These are phyloP conservation scores for Cranoglanis bouderius DNA, from an alignment of 2,113 vertebrate species.

Conservation along the genomic window DNA sequence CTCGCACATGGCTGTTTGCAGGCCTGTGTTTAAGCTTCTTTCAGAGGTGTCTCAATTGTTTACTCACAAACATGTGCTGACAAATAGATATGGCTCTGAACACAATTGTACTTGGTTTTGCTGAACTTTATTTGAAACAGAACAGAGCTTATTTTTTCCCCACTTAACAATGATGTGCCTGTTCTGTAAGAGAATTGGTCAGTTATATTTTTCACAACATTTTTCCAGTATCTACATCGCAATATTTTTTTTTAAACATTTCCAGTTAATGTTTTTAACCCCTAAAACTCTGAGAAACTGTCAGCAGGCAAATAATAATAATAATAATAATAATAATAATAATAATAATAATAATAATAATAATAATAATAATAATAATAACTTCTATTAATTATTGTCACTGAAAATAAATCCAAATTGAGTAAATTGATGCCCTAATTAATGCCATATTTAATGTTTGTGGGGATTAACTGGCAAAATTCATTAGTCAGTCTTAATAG, in stretches of 20 bases:
- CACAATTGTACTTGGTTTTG: constrained; percentile 52
- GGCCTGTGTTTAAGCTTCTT: constrained; percentile 49
- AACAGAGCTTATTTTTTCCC: constrained; percentile 31
- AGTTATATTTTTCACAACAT: not conserved
- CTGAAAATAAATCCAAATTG: not conserved
- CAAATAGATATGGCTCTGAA: constrained; percentile 57
- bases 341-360: too few relatives aligned
- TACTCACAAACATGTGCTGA: constrained; percentile 57
- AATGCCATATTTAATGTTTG: not conserved
- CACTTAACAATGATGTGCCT: not conserved
- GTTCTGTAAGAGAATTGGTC: not conserved
- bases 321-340: too few relatives aligned
- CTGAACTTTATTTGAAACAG: constrained; percentile 52
- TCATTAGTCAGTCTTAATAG: not conserved
- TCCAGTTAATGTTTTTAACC: not conserved
- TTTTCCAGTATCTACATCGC: not conserved
- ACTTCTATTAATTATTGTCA: not conserved
- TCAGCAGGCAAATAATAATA: not conserved
- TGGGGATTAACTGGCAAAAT: not conserved
- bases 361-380: too few relatives aligned
- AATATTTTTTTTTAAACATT: not conserved
- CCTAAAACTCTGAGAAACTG: not conserved
- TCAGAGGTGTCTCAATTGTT: constrained; percentile 54
- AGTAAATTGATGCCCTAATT: not conserved
- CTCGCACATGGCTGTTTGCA: constrained; percentile 10